Base-by-base conservation (phyloP, 2,113 vertebrate genomes). In the Seriola rivoliana region DNA sequence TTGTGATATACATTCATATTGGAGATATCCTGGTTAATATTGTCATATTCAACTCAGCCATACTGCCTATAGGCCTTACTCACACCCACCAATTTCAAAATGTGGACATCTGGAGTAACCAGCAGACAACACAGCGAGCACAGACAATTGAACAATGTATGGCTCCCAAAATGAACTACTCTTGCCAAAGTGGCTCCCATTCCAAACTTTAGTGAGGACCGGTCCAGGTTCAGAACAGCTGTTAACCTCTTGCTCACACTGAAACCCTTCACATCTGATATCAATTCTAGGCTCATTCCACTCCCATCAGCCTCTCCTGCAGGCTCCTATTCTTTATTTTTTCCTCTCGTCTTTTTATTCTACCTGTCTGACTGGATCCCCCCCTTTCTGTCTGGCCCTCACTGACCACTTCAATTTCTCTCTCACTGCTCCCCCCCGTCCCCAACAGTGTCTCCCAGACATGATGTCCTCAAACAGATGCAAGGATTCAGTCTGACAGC, bases 221-320 rank as follows among this genome's bases (percentile, higher is more conserved):
- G 44, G 42, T 73, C 62, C 42, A 54, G 68, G 87, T 74, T 81
- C 29, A 80, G 46, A 88, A 69, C 72, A 75, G 73, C 79, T 68
- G 62, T 83, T 86, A 89, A 85, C 89, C 87, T 86, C 67, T 73
- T 21, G 44, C 75, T 78, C 34, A 69, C 81, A 78, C 48, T 16
- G 59, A 71, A 69, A 62, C 44, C 9, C 19, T 12, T 80, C 65
- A 74, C 80, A 82, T 86, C 79, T 88, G 67, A 72, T 77, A 86
- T 81, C 71, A 8, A 69, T 86, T 85, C 40, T 44, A 40, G n/a
- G 65, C 64, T 79, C 84, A 77, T 79, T 90, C 76, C 57, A 25
- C 0, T 75, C 60, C 75, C 44, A 68, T 81, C 80, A 79, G 36
- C 44, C 38, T 66, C 50, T 25, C 14, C 44, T 64, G 55, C 29